A percentile compares a stretch with the other conserved stretches of the same genome.
Evolutionary conservation across 92 coral and sea anemone species (phyloP).

Genomic region (Montipora capitata): DNA sequence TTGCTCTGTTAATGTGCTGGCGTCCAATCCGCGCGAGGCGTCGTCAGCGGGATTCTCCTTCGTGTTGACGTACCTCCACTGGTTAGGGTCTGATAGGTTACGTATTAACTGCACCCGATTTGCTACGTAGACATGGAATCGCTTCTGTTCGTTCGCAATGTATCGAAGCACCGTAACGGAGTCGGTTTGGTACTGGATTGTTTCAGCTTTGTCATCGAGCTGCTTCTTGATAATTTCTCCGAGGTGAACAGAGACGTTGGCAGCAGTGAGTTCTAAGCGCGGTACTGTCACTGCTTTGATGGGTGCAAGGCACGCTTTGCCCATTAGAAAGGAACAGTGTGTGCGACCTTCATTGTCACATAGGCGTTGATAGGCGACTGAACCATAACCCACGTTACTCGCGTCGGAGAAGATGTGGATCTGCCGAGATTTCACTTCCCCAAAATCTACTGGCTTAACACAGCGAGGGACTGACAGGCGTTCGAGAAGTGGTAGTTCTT

Average conservation of each 20-base stretch:
- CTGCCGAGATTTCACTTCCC: conserved; percentile 69
- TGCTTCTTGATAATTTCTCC: conserved; percentile 60
- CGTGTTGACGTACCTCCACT: conserved; percentile 70
- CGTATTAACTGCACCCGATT: conserved; percentile 61
- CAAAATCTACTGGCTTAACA: conserved; percentile 68
- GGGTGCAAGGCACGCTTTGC: conserved; percentile 65
- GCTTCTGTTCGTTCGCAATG: conserved; percentile 48
- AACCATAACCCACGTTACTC: conserved; percentile 71
- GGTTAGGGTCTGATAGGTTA: conserved; percentile 20
- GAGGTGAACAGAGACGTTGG: conserved; percentile 54
- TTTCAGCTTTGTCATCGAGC: conserved; percentile 29
- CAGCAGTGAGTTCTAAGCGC: too few species aligned
- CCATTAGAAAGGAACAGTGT: conserved; percentile 77
- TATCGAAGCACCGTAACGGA: conserved; percentile 67
- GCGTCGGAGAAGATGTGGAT: conserved; percentile 81
- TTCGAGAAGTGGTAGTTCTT: conserved; percentile 45
- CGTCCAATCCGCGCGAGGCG: conserved; percentile 69
- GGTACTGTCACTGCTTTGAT: too few species aligned
- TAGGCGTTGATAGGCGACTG: conserved; percentile 72
- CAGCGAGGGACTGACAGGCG: conserved; percentile 16
- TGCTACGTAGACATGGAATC: conserved; percentile 67
- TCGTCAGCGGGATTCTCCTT: conserved; percentile 66
- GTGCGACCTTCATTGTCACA: conserved; percentile 39
- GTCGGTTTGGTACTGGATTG: conserved; percentile 65
- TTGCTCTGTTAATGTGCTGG: background rate